phyloP scores from a whole-genome alignment of 92 coral and sea anemone species.

The Micromussa lordhowensis region DNA sequence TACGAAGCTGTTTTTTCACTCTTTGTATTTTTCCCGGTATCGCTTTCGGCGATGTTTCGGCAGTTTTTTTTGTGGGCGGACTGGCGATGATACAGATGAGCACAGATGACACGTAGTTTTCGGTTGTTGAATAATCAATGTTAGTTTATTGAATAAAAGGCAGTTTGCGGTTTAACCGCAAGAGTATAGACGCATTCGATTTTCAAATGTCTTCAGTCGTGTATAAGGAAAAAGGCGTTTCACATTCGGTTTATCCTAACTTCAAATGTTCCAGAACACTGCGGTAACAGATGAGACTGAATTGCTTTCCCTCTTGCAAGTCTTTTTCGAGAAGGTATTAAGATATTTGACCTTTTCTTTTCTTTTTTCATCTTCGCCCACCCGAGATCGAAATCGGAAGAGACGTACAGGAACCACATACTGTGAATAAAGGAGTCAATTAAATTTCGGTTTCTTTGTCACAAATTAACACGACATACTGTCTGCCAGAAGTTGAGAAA shows the following conservation, averaged over 20 bases:
- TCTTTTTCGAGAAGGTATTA: not conserved
- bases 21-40: not conserved
- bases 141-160: not conserved
- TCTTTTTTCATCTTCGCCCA: not conserved
- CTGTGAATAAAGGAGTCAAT: not conserved
- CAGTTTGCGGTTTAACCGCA: not conserved
- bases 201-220: not conserved
- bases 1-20: not conserved
- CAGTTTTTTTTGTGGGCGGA: slow-evolving; percentile 9
- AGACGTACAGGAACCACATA: not conserved
- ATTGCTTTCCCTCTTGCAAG: not conserved
- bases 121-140: not conserved
- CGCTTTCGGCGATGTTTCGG: not conserved
- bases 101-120: not conserved
- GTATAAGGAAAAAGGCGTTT: not conserved
- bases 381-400: not conserved
- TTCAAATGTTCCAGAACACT: not conserved
- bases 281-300: not conserved
- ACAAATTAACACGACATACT: not conserved
- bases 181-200: not conserved
- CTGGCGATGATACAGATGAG: not conserved
- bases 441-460: not conserved
- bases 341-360: not conserved
- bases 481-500: not conserved
- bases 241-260: not conserved